phyloP scores from a whole-genome alignment of 2,113 vertebrate genomes.

The Sylvilagus bachmani region DNA sequence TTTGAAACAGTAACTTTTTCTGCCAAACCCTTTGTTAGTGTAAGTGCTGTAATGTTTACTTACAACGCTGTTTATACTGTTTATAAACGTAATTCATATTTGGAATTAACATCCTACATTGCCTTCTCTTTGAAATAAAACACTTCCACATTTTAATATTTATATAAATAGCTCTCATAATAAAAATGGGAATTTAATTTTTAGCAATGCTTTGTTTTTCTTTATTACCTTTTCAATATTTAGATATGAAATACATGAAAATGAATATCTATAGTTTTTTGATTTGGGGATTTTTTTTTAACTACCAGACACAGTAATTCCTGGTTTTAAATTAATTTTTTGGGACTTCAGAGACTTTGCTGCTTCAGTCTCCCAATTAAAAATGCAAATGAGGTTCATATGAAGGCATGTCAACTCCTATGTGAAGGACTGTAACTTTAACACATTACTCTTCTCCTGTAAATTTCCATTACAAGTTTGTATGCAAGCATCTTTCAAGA shows the following conservation, averaged over 20 bases:
- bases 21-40: constrained; percentile 31
- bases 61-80: neutral
- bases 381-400: neutral
- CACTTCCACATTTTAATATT: constrained; percentile 22
- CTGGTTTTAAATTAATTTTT: constrained; percentile 50
- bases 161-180: neutral
- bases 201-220: neutral
- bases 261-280: neutral
- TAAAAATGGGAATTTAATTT: constrained; percentile 53
- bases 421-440: neutral
- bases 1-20: neutral
- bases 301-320: neutral
- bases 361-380: neutral
- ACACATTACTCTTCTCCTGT: constrained; percentile 38
- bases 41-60: constrained; percentile 11
- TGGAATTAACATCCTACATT: constrained; percentile 19
- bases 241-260: constrained; percentile 62
- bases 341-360: constrained; percentile 28
- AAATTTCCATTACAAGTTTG: constrained; percentile 69
- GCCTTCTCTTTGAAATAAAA: constrained; percentile 50
- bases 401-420: neutral
- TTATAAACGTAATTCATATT: neutral
- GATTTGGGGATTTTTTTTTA: neutral
- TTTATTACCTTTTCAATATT: constrained; percentile 9
- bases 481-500: constrained; percentile 38